A percentile compares a stretch with the other conserved stretches of the same genome.
phyloP scores from a whole-genome alignment of 2,113 vertebrate genomes.

The Emberiza fucata region DNA sequence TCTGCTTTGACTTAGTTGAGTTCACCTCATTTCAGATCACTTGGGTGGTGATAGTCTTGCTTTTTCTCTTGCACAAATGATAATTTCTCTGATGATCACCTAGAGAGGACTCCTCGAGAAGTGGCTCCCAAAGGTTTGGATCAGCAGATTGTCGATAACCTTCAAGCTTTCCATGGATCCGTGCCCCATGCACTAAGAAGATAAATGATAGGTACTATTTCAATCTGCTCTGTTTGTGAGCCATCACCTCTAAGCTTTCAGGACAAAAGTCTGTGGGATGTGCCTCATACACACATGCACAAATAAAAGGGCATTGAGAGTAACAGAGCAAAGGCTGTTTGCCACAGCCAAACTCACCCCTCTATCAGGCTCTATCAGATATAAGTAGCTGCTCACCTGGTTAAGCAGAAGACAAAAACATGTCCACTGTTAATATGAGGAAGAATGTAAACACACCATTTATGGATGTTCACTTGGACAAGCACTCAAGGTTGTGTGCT shows the following conservation, averaged over 20 bases:
- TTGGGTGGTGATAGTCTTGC: background rate
- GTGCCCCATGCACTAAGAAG: background rate
- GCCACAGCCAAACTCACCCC: background rate
- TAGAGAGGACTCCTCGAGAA: background rate
- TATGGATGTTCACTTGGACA: fast-evolving
- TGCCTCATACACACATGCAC: fast-evolving
- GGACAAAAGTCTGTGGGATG: background rate
- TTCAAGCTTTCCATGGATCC: background rate
- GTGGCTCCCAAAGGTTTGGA: background rate
- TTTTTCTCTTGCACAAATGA: background rate
- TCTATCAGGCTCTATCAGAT: background rate
- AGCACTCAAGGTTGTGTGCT: background rate
- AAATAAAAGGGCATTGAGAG: background rate
- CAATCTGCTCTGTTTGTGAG: background rate
- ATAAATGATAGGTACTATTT: background rate
- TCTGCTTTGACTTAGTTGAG: background rate
- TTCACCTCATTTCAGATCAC: background rate
- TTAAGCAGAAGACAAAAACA: background rate
- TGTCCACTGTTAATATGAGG: background rate
- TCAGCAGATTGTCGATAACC: background rate
- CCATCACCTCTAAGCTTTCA: background rate
- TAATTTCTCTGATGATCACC: background rate
- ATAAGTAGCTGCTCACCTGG: background rate
- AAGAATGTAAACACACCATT: background rate
- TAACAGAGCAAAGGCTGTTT: background rate